Conservation (phyloP, 2,888 invertebrate species). For the Chesias legatella region DNA sequence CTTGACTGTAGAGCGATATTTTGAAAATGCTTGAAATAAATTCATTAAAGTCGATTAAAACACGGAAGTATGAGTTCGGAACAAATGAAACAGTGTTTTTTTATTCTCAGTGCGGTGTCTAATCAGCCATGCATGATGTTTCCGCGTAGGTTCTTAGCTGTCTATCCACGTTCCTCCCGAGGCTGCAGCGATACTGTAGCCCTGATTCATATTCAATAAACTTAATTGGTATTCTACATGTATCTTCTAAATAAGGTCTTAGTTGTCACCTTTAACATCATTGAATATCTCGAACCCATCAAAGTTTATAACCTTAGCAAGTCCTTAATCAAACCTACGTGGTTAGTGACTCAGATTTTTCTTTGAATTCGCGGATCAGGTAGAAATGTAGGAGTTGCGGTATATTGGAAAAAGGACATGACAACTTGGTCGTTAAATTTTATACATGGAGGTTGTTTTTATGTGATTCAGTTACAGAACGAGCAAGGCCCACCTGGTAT, state of each 20-base stretch:
- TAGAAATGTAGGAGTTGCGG: constrained; percentile 6
- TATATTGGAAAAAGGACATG: neutral
- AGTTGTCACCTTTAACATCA: constrained; percentile 35
- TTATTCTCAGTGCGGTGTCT: constrained; percentile 40
- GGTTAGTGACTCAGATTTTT: constrained; percentile 21
- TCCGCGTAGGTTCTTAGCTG: constrained; percentile 70
- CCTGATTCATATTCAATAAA: constrained; percentile 44
- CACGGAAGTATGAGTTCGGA: constrained; percentile 35
- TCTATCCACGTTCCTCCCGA: constrained; percentile 68
- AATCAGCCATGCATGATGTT: constrained; percentile 48
- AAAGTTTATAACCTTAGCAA: constrained; percentile 18
- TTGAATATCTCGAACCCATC: constrained; percentile 33
- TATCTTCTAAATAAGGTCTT: constrained; percentile 43
- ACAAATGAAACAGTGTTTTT: constrained; percentile 36
- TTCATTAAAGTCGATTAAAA: constrained; percentile 5
- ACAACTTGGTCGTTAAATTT: too few relatives aligned
- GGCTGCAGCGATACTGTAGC: constrained; percentile 47
- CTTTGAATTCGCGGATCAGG: constrained; percentile 15
- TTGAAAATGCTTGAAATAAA: constrained; percentile 9
- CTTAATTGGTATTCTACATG: constrained; percentile 64
- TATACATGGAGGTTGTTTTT: too few relatives aligned
- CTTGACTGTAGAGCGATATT: constrained; percentile 14
- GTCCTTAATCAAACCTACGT: constrained; percentile 16
- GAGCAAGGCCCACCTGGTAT: too few relatives aligned
- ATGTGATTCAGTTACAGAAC: too few relatives aligned